Percentiles rank a stretch among this genome's conserved stretches.
Conservation (phyloP, 2,113 vertebrate genomes). For the Verasper variegatus region DNA sequence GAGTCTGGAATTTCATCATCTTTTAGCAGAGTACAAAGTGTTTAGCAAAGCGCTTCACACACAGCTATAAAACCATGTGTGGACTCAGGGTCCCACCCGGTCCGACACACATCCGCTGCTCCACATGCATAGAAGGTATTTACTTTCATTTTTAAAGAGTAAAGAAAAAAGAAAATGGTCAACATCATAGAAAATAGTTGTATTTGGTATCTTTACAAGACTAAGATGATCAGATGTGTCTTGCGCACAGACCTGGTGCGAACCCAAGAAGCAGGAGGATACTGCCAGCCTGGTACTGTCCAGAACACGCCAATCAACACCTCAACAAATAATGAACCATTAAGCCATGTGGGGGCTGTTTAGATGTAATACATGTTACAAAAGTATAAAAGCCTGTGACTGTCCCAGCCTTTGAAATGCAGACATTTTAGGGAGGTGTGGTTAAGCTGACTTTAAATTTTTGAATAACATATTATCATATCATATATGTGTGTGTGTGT, state of each 20-base stretch:
- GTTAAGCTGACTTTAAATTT: too few relatives aligned
- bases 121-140: slow-evolving; percentile 1
- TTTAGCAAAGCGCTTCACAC: slow-evolving; percentile 60
- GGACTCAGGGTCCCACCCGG: slow-evolving; percentile 14
- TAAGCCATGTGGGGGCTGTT: too few relatives aligned
- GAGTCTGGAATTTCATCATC: slow-evolving; percentile 46
- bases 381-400: too few relatives aligned
- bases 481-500: neutral
- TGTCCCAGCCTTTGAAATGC: too few relatives aligned
- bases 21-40: slow-evolving; percentile 56
- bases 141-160: neutral
- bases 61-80: slow-evolving; percentile 25
- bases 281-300: too few relatives aligned
- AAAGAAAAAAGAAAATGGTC: neutral
- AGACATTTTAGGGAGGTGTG: too few relatives aligned
- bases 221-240: neutral
- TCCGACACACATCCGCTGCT: neutral
- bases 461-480: too few relatives aligned
- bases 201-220: neutral
- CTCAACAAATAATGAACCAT: neutral
- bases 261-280: too few relatives aligned
- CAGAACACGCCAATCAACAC: neutral
- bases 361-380: too few relatives aligned
- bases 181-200: neutral
- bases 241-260: neutral